A percentile compares a stretch with the other conserved stretches of the same genome.
Evolutionary conservation across 2,113 vertebrate genomes (phyloP).

Genomic region (Microcebus tavaratra): DNA sequence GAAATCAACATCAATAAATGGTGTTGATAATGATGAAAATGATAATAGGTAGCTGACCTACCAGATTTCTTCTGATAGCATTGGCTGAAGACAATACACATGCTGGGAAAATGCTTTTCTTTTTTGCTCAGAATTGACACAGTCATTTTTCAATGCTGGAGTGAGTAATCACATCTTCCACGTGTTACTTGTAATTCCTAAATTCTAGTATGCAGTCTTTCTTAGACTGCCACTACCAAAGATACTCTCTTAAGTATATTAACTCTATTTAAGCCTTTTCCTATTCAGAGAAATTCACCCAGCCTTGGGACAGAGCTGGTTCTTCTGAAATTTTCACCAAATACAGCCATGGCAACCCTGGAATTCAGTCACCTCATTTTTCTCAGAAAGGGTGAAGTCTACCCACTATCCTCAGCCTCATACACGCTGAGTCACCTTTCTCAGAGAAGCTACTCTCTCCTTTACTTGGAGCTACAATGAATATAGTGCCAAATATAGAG

Average conservation of each 20-base stretch:
- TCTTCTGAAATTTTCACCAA: background rate
- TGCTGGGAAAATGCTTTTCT: background rate
- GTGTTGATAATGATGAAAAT: background rate
- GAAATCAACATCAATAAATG: background rate
- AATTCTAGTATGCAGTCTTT: background rate
- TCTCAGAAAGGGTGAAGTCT: background rate
- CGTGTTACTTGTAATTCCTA: background rate
- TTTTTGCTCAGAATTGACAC: background rate
- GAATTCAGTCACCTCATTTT: background rate
- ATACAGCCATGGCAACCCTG: background rate
- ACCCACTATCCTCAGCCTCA: background rate
- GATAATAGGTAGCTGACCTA: background rate
- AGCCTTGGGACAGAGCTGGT: background rate
- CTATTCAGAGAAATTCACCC: background rate
- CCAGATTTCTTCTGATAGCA: too few relatives aligned
- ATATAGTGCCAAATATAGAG: background rate
- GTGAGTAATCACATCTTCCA: background rate
- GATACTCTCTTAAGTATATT: background rate
- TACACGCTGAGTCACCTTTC: background rate
- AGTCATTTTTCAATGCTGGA: background rate
- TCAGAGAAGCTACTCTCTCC: background rate
- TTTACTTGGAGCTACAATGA: background rate
- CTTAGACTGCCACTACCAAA: background rate
- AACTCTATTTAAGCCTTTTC: too few relatives aligned
- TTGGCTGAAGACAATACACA: background rate